Percentiles rank a stretch among this genome's conserved stretches.
Evolutionary conservation across 1,140 invertebrate genomes (phyloP).

Genomic region (Heliconius himera): DNA sequence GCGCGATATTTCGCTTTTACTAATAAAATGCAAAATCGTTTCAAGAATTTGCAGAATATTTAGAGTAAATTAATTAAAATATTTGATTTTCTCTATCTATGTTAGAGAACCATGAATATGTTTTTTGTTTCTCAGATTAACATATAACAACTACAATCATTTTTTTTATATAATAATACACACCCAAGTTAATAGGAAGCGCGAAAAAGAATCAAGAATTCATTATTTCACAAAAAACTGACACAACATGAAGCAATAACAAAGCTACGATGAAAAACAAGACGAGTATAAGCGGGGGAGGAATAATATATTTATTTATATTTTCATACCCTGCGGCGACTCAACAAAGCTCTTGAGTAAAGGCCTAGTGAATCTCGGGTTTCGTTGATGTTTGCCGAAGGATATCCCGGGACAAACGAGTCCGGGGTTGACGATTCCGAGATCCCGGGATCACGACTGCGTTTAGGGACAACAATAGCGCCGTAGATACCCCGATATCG

Average conservation of each 20-base stretch:
- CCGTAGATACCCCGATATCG: conserved; percentile 68
- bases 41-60: too few species aligned
- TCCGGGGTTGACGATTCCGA: conserved; percentile 61
- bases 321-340: conserved; percentile 59
- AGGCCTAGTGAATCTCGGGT: conserved; percentile 77
- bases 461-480: conserved; percentile 71
- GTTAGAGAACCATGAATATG: too few species aligned
- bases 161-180: not conserved
- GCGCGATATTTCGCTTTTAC: too few species aligned
- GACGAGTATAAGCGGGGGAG: conserved; percentile 40
- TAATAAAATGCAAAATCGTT: too few species aligned
- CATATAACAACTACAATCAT: too few species aligned
- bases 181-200: conserved; percentile 11
- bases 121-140: too few species aligned
- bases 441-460: conserved; percentile 70
- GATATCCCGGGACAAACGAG: conserved; percentile 77
- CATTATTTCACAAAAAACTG: conserved; percentile 34
- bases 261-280: conserved; percentile 47
- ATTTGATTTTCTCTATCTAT: too few species aligned
- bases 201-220: conserved; percentile 32
- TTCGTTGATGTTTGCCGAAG: conserved; percentile 74
- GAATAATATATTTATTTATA: conserved; percentile 67
- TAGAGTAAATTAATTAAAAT: too few species aligned
- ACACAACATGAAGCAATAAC: conserved; percentile 61
- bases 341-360: conserved; percentile 71